A percentile compares a stretch with the other conserved stretches of the same genome.
phyloP scores from a whole-genome alignment of 2,113 vertebrate species.

The Pelecanus crispus region DNA sequence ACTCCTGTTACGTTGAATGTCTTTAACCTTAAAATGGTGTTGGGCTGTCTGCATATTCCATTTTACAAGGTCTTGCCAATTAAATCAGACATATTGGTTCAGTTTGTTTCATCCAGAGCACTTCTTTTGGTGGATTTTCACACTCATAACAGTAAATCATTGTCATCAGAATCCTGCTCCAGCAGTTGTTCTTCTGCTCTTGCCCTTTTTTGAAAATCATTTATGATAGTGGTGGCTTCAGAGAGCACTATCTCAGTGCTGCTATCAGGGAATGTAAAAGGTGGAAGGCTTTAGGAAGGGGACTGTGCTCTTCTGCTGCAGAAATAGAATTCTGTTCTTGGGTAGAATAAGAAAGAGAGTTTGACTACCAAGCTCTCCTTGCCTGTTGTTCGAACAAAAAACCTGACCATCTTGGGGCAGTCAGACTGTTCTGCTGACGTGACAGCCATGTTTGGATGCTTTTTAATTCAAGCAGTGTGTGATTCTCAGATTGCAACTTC shows the following conservation, averaged over 20 bases:
- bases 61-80: background rate
- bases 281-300: background rate
- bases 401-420: background rate
- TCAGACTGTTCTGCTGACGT: too few species aligned
- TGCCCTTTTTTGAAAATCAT: background rate
- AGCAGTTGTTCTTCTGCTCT: background rate
- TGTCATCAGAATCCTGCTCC: background rate
- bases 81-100: background rate
- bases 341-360: background rate
- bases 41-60: background rate
- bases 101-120: background rate
- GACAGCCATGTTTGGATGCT: background rate
- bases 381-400: background rate
- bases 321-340: too few species aligned
- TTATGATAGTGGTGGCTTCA: background rate
- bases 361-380: background rate
- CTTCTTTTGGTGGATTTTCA: background rate
- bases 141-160: background rate
- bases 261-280: background rate
- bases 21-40: background rate
- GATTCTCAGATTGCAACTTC: background rate
- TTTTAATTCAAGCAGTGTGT: background rate
- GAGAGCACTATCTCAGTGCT: background rate
- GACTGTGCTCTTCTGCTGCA: background rate
- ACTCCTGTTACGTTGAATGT: background rate